These are phyloP conservation scores for Catocala fraxini DNA, from an alignment of 2,888 invertebrate genomes.

Conservation along the genomic window DNA sequence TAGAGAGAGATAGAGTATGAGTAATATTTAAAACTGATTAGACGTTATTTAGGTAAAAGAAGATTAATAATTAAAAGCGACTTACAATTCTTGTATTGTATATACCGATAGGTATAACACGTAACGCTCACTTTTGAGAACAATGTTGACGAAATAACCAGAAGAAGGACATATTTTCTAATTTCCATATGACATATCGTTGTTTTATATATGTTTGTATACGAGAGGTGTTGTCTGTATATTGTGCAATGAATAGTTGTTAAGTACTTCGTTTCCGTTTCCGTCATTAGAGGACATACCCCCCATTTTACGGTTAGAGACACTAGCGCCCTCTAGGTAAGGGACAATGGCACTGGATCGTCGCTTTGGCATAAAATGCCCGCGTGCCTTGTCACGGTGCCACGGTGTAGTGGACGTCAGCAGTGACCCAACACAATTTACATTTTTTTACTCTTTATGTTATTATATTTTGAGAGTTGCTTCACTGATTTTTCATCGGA, in stretches of 20 bases:
- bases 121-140: too few species aligned
- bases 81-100: too few species aligned
- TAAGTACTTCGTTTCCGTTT: slow-evolving; percentile 51
- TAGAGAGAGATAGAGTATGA: too few species aligned
- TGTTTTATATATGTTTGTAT: slow-evolving; percentile 37
- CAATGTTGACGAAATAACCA: too few species aligned
- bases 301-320: slow-evolving; percentile 54
- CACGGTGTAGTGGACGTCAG: background rate
- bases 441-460: background rate
- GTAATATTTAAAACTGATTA: too few species aligned
- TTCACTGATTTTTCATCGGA: background rate
- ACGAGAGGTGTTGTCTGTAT: slow-evolving; percentile 63
- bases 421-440: background rate
- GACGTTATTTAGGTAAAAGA: too few species aligned
- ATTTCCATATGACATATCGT: slow-evolving; percentile 41
- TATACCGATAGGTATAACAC: too few species aligned
- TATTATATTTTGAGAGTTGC: background rate
- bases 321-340: slow-evolving; percentile 26
- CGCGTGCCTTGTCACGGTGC: background rate
- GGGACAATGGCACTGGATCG: slow-evolving; percentile 1
- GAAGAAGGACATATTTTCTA: slow-evolving; percentile 15
- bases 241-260: slow-evolving; percentile 67
- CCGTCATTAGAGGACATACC: slow-evolving; percentile 64
- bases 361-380: slow-evolving; percentile 19
- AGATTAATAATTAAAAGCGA: too few species aligned